Percentiles rank a stretch among this genome's conserved stretches.
Evolutionary conservation across 2,113 vertebrate genomes (phyloP).

Genomic region (Tetrao urogallus): DNA sequence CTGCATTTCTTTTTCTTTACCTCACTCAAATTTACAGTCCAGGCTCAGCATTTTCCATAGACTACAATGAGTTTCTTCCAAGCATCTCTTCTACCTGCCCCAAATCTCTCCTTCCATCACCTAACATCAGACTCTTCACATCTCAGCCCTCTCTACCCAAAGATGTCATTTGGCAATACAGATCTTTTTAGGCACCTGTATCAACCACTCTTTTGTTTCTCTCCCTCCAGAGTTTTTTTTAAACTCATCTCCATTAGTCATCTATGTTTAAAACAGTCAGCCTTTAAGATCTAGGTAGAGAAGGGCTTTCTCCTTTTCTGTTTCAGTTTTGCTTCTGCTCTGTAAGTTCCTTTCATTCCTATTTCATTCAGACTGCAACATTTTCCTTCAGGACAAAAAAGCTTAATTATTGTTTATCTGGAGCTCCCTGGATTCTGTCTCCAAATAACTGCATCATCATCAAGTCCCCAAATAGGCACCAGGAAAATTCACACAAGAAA

Average conservation of each 20-base stretch:
- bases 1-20: background rate
- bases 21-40: background rate
- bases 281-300: background rate
- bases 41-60: background rate
- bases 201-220: background rate
- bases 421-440: background rate
- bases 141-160: background rate
- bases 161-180: accelerated
- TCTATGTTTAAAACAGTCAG: background rate
- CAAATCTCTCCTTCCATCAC: background rate
- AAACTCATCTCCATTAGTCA: background rate
- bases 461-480: background rate
- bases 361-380: background rate
- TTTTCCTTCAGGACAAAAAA: background rate
- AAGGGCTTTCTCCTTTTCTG: background rate
- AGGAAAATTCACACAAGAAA: background rate
- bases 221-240: background rate
- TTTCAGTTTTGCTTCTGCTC: background rate
- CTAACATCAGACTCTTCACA: background rate
- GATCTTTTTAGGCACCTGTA: background rate
- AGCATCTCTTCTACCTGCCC: background rate
- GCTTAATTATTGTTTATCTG: constrained; percentile 2
- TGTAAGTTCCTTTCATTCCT: background rate
- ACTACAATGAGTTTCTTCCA: background rate
- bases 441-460: background rate